phyloP scores from a whole-genome alignment of 1,140 invertebrate species.

The Archivesica marissinica region DNA sequence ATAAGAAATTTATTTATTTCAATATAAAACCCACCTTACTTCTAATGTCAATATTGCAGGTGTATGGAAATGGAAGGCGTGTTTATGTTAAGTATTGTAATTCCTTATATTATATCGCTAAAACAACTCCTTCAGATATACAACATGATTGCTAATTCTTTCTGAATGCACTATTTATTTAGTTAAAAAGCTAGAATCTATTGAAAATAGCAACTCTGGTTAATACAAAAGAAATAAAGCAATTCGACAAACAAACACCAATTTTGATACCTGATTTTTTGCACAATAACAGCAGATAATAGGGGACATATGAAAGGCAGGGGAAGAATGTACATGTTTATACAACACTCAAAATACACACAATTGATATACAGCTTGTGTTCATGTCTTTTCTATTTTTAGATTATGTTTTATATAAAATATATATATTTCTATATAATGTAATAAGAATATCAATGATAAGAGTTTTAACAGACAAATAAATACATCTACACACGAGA shows the following conservation, averaged over 20 bases:
- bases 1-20: slow-evolving; percentile 52
- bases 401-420: too few species aligned
- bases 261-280: slow-evolving; percentile 5
- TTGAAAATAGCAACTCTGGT: background rate
- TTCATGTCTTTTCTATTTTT: too few species aligned
- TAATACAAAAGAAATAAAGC: background rate
- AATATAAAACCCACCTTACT: slow-evolving; percentile 10
- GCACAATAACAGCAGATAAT: slow-evolving; percentile 9
- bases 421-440: too few species aligned
- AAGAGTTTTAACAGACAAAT: too few species aligned
- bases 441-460: too few species aligned
- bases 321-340: slow-evolving; percentile 25
- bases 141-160: slow-evolving; percentile 15
- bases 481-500: too few species aligned
- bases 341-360: too few species aligned
- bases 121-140: slow-evolving; percentile 27
- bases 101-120: slow-evolving; percentile 48
- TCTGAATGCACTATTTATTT: slow-evolving; percentile 58
- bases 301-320: background rate
- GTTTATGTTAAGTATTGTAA: slow-evolving; percentile 35
- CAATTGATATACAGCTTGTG: too few species aligned
- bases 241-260: slow-evolving; percentile 28
- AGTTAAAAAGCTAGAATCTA: slow-evolving; percentile 27
- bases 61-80: slow-evolving; percentile 50
- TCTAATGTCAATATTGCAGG: slow-evolving; percentile 40